Evolutionary conservation across 2,797 vertebrate genomes (phyloP).

Genomic region (Botia kubotai): DNA sequence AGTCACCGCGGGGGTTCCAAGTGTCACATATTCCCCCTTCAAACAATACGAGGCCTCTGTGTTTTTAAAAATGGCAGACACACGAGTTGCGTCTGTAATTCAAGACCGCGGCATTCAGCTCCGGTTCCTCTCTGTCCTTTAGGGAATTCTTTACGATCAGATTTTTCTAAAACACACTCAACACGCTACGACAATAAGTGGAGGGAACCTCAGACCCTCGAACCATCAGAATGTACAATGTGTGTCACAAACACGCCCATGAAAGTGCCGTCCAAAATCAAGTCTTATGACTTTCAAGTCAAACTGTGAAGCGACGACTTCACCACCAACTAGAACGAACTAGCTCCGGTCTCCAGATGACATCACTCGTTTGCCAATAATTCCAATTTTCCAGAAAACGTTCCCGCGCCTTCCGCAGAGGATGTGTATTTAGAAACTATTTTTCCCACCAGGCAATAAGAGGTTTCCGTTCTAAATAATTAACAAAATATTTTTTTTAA

Average conservation of each 20-base stretch:
- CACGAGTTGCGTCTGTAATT: constrained; percentile 43
- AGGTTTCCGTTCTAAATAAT: too few species aligned
- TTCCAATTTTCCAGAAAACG: too few species aligned
- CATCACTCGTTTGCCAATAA: background rate
- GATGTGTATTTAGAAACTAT: too few species aligned
- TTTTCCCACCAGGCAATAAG: too few species aligned
- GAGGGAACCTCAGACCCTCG: constrained; percentile 15
- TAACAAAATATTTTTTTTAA: too few species aligned
- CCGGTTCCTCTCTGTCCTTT: constrained; percentile 55
- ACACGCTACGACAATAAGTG: constrained; percentile 8
- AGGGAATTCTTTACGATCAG: constrained; percentile 45
- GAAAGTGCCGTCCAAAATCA: background rate
- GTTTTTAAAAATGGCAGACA: constrained; percentile 44
- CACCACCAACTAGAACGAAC: background rate
- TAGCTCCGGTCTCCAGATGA: background rate
- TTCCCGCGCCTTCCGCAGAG: too few species aligned
- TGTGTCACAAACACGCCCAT: background rate
- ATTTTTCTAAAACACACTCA: constrained; percentile 19
- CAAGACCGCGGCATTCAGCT: constrained; percentile 23
- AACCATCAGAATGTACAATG: background rate
- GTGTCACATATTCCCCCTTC: constrained; percentile 24
- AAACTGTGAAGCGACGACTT: background rate
- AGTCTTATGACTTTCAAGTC: background rate
- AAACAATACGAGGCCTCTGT: constrained; percentile 47
- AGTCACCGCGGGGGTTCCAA: constrained; percentile 44